Conservation (phyloP, 2,797 vertebrate species). For the Rallus crepitans region DNA sequence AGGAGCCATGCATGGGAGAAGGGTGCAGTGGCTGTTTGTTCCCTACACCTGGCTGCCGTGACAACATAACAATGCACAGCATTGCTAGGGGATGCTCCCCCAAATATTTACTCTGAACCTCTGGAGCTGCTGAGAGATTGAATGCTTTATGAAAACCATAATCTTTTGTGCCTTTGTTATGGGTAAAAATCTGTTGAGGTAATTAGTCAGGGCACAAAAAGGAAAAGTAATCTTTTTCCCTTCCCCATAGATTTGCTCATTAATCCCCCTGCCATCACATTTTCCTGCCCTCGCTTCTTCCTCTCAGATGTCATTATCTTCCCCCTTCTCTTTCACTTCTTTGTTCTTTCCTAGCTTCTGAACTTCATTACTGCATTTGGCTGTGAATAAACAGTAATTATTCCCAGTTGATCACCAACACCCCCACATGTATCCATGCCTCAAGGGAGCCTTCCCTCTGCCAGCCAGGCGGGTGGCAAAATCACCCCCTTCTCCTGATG, state of each 20-base stretch:
- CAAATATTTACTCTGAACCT: slow-evolving; percentile 60
- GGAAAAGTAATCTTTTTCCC: not conserved
- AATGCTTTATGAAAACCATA: not conserved
- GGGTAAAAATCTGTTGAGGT: not conserved
- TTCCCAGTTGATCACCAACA: not conserved
- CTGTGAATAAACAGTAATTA: not conserved
- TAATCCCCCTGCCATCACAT: not conserved
- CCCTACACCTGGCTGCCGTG: not conserved
- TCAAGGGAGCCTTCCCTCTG: not conserved
- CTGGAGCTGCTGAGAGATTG: slow-evolving; percentile 54
- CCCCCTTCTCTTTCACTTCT: not conserved
- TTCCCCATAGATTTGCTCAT: not conserved
- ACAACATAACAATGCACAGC: slow-evolving; percentile 46
- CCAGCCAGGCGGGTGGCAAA: not conserved
- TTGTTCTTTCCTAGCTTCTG: not conserved
- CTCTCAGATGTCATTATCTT: not conserved
- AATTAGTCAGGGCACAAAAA: not conserved
- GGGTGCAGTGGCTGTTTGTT: not conserved
- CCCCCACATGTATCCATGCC: not conserved
- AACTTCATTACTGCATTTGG: not conserved
- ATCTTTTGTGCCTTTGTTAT: slow-evolving; percentile 4
- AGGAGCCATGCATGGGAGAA: not conserved
- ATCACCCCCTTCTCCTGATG: not conserved
- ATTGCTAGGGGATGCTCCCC: slow-evolving; percentile 59
- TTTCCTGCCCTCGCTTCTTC: not conserved